Percentiles rank a stretch among this genome's conserved stretches.
phyloP scores from a whole-genome alignment of 2,797 vertebrate species.

The Catamblyrhynchus diadema region DNA sequence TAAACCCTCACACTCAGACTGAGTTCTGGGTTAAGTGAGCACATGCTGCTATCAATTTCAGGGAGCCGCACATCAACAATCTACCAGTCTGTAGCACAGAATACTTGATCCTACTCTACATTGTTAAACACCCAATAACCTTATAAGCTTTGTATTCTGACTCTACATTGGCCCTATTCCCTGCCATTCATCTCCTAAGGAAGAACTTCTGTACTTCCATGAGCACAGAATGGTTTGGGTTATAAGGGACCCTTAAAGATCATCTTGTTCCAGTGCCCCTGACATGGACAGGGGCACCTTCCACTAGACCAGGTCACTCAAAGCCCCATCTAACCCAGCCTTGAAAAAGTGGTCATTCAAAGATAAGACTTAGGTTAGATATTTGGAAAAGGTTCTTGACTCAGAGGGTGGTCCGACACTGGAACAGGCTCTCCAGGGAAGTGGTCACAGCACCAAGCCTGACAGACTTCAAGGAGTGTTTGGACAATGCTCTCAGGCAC shows the following conservation, averaged over 20 bases:
- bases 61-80: fast-evolving
- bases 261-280: not conserved
- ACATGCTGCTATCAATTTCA: not conserved
- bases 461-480: not conserved
- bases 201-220: not conserved
- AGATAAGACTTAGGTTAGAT: not conserved
- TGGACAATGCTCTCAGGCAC: not conserved
- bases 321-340: not conserved
- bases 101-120: not conserved
- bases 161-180: not conserved
- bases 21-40: not conserved
- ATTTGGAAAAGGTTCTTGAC: not conserved
- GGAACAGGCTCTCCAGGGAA: not conserved
- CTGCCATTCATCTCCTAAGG: not conserved
- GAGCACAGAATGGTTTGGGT: not conserved
- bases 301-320: not conserved
- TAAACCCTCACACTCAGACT: not conserved
- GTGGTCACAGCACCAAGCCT: not conserved
- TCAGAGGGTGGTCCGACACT: not conserved
- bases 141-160: not conserved
- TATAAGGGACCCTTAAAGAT: not conserved
- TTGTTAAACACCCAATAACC: not conserved
- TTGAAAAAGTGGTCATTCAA: not conserved
- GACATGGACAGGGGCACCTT: not conserved
- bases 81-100: not conserved